Evolutionary conservation across 2,888 invertebrate species (phyloP).

Genomic region (Brachyptera risi): DNA sequence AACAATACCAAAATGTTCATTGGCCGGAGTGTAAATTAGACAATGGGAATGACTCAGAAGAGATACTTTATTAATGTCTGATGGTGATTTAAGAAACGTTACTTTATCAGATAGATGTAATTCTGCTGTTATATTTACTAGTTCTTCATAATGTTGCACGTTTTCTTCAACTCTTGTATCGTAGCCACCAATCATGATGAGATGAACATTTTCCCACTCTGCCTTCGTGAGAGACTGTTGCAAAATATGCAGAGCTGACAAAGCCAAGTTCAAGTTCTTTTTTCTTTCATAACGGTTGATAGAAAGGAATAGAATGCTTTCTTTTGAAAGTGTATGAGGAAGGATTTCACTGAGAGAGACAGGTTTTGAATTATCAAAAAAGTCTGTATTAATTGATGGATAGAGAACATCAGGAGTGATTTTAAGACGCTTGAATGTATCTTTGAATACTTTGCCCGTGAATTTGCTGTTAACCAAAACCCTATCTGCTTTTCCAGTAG

Average conservation of each 20-base stretch:
- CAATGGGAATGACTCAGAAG: constrained; percentile 73
- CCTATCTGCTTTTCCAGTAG: constrained; percentile 81
- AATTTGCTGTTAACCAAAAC: constrained; percentile 95
- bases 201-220: constrained; percentile 65
- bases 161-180: constrained; percentile 86
- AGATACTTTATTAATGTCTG: constrained; percentile 76
- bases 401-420: constrained; percentile 79
- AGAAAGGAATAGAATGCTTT: constrained; percentile 72
- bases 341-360: constrained; percentile 28
- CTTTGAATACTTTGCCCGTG: constrained; percentile 83
- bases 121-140: constrained; percentile 61
- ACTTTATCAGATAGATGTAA: constrained; percentile 67
- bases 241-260: constrained; percentile 71
- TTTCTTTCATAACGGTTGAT: constrained; percentile 97
- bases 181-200: constrained; percentile 95
- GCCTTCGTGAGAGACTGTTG: constrained; percentile 50
- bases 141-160: constrained; percentile 74
- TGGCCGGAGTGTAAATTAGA: constrained; percentile 90
- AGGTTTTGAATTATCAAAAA: constrained; percentile 57
- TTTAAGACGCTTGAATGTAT: constrained; percentile 73
- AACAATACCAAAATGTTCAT: constrained; percentile 99
- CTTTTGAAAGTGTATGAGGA: constrained; percentile 41
- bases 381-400: constrained; percentile 84
- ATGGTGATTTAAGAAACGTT: constrained; percentile 81
- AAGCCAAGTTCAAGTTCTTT: constrained; percentile 85